These are phyloP conservation scores for Lysandra bellargus DNA, from an alignment of 2,888 invertebrate species.

Conservation along the genomic window DNA sequence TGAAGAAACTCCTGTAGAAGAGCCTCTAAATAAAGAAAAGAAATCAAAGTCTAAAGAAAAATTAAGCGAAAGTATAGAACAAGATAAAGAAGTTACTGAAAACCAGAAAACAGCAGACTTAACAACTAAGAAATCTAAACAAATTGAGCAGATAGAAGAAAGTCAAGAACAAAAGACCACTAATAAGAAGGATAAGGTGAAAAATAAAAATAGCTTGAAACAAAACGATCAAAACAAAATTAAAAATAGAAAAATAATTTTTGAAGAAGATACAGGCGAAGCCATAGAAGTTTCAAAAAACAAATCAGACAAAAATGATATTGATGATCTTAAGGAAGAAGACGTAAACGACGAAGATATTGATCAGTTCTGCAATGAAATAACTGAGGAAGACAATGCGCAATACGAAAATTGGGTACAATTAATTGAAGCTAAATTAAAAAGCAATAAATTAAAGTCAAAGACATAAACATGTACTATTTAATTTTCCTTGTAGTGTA, in stretches of 20 bases:
- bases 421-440: constrained; percentile 66
- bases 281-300: constrained; percentile 41
- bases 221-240: constrained; percentile 40
- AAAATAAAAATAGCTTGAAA: constrained; percentile 27
- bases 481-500: no score
- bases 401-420: constrained; percentile 70
- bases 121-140: constrained; percentile 31
- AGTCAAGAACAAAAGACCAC: constrained; percentile 22
- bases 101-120: background rate
- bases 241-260: constrained; percentile 47
- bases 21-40: background rate
- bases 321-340: constrained; percentile 53
- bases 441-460: constrained; percentile 51
- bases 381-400: constrained; percentile 65
- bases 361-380: constrained; percentile 68
- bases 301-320: constrained; percentile 37
- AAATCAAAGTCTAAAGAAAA: background rate
- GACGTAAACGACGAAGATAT: constrained; percentile 69
- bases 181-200: constrained; percentile 23
- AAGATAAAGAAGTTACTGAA: background rate
- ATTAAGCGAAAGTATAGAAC: background rate
- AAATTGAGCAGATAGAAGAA: constrained; percentile 41
- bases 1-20: background rate
- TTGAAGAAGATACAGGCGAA: constrained; percentile 44
- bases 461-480: constrained; percentile 6